Evolutionary conservation across 2,888 invertebrate species (phyloP).

Genomic region (Dexiosoma caninum): DNA sequence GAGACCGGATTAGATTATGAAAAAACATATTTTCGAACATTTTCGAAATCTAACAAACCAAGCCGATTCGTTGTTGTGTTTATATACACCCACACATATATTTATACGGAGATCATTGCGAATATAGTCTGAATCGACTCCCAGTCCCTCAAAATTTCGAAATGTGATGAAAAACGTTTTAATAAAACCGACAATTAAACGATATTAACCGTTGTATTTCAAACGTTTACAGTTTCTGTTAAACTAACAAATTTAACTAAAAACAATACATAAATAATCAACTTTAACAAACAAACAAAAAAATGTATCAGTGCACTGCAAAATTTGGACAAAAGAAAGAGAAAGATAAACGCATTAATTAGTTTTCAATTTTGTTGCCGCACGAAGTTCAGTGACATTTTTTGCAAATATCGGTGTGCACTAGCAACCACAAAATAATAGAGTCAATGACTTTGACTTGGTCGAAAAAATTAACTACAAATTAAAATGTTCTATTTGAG

Average conservation of each 20-base stretch:
- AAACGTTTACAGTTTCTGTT: not conserved
- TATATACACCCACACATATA: too few species aligned
- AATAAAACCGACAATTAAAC: not conserved
- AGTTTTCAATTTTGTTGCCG: slow-evolving; percentile 19
- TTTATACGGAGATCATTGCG: too few species aligned
- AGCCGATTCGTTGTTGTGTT: too few species aligned
- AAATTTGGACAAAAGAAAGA: slow-evolving; percentile 17
- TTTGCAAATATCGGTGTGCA: not conserved
- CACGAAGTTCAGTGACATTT: slow-evolving; percentile 44
- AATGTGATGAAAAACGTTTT: too few species aligned
- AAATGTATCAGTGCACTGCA: slow-evolving; percentile 16
- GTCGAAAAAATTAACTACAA: slow-evolving; percentile 22
- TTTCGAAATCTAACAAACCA: too few species aligned
- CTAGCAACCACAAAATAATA: not conserved
- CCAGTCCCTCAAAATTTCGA: too few species aligned
- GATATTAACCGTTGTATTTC: not conserved
- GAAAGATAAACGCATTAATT: slow-evolving; percentile 22
- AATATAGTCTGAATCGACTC: too few species aligned
- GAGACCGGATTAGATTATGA: too few species aligned
- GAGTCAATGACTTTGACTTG: slow-evolving; percentile 54
- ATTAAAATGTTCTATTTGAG: slow-evolving; percentile 39
- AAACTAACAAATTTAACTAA: slow-evolving; percentile 14
- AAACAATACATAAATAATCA: not conserved
- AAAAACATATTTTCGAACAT: too few species aligned
- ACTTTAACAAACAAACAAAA: slow-evolving; percentile 24